phyloP scores from a whole-genome alignment of 2,888 invertebrate species.

The Stegophylla sp. region DNA sequence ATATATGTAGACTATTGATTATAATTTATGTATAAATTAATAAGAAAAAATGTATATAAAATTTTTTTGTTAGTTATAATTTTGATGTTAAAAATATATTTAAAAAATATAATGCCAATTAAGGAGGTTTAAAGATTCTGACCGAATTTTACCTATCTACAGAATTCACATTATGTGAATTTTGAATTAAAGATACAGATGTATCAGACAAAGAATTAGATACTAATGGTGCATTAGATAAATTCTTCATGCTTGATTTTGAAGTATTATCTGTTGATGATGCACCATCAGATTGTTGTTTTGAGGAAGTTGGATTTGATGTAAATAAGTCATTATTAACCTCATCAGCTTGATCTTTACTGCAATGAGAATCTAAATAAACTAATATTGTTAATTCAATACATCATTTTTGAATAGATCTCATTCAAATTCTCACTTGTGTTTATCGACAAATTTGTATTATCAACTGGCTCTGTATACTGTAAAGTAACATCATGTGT shows the following conservation, averaged over 20 bases:
- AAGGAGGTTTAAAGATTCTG: neutral
- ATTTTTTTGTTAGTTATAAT: conserved; percentile 12
- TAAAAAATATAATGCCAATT: conserved; percentile 31
- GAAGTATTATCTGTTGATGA: conserved; percentile 2
- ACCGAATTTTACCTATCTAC: conserved; percentile 45
- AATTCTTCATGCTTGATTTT: conserved; percentile 18
- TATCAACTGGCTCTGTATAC: neutral
- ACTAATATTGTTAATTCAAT: neutral
- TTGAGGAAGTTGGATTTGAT: conserved; percentile 4
- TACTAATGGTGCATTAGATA: neutral
- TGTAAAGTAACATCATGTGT: neutral
- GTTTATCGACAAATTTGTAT: neutral
- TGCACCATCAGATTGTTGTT: neutral
- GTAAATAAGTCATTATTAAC: neutral
- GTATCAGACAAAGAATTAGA: neutral
- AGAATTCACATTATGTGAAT: conserved; percentile 30
- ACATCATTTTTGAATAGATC: neutral
- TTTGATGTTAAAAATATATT: conserved; percentile 40
- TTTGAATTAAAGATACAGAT: conserved; percentile 4
- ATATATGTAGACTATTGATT: conserved; percentile 32
- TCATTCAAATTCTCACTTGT: conserved; percentile 5
- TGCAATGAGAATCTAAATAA: conserved; percentile 10
- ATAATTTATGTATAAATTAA: conserved; percentile 36
- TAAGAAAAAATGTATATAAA: conserved; percentile 20
- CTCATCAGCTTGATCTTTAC: conserved; percentile 21